Conservation (phyloP, 37 sponge, comb jelly and placozoan genomes). For the Amphimedon queenslandica region DNA sequence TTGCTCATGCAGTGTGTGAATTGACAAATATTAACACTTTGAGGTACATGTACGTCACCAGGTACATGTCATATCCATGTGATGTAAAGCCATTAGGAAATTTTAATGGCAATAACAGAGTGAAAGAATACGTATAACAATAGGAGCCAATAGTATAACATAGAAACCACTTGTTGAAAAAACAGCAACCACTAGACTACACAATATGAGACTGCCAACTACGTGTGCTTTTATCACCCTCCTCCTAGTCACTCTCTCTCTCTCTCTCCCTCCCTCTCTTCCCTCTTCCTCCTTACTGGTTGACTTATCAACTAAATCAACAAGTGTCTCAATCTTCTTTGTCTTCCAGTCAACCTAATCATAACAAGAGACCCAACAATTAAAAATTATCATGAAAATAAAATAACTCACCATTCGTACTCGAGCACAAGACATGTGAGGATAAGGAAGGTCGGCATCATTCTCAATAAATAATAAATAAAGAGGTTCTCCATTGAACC, state of each 20-base stretch:
- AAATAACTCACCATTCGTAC: constrained; percentile 43
- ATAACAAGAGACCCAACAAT: neutral
- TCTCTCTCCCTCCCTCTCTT: neutral
- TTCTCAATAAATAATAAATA: constrained; percentile 44
- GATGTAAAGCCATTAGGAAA: no score
- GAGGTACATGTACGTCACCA: no score
- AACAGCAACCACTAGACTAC: no score
- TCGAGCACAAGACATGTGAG: constrained; percentile 62
- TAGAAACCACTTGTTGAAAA: no score
- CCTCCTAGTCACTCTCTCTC: neutral
- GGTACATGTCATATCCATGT: no score
- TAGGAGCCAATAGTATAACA: no score
- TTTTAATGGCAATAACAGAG: no score
- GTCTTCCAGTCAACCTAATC: constrained; percentile 11
- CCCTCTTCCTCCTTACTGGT: neutral
- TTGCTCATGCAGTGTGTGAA: no score
- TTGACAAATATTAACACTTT: no score
- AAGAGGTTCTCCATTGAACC: constrained; percentile 42
- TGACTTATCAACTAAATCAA: constrained; percentile 9
- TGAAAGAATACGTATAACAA: no score
- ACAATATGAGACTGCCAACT: no score
- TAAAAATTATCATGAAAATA: neutral
- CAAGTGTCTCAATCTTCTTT: neutral
- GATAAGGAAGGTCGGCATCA: constrained; percentile 28
- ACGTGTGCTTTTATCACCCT: no score